Conservation (phyloP, 2,888 invertebrate species). For the Chrysina gloriosa region DNA sequence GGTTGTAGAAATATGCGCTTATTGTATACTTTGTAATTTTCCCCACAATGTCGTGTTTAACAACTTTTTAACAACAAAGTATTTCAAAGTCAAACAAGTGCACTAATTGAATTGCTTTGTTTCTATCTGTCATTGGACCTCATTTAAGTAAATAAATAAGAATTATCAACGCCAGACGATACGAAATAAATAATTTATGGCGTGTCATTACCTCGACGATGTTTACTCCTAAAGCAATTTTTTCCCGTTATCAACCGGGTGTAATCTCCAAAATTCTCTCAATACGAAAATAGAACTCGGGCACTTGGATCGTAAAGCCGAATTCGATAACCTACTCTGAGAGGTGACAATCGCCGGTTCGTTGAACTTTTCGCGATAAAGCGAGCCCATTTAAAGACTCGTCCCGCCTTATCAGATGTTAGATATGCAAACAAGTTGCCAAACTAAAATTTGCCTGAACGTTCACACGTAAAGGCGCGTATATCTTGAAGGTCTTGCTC, state of each 20-base stretch:
- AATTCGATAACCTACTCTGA: conserved; percentile 21
- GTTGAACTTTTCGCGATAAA: conserved; percentile 16
- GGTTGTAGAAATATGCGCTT: too few relatives aligned
- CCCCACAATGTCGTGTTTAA: too few relatives aligned
- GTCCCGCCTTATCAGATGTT: conserved; percentile 28
- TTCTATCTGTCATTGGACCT: not conserved
- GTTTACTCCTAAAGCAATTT: not conserved
- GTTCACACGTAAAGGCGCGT: too few relatives aligned
- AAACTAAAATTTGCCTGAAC: too few relatives aligned
- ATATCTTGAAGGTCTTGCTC: too few relatives aligned
- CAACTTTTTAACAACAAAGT: too few relatives aligned
- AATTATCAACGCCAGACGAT: conserved; percentile 7
- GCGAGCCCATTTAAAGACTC: conserved; percentile 1
- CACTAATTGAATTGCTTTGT: not conserved
- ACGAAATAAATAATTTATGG: not conserved
- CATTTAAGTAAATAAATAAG: conserved; percentile 3
- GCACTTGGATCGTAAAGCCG: conserved; percentile 5
- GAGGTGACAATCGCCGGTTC: conserved; percentile 15
- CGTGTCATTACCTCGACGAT: not conserved
- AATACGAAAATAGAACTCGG: conserved; percentile 24
- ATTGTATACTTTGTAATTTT: too few relatives aligned
- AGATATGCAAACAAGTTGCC: too few relatives aligned
- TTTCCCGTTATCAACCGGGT: not conserved
- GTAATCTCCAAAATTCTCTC: not conserved
- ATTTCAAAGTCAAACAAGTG: not conserved